Evolutionary conservation across 1,140 invertebrate genomes (phyloP).

Genomic region (Bathynomus jamesi): DNA sequence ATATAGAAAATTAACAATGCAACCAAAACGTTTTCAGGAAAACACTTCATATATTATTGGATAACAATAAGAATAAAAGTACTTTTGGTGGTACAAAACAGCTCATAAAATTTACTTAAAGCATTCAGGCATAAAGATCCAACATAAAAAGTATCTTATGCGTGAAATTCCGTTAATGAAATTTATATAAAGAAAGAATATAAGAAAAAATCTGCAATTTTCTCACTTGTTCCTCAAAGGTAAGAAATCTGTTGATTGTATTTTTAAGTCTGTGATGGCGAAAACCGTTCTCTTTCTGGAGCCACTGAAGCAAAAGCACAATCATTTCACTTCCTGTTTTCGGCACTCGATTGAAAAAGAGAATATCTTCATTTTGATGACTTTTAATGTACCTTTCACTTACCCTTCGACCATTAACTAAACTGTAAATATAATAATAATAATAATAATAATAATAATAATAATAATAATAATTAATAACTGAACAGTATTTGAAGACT

Average conservation of each 20-base stretch:
- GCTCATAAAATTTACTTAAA: no score
- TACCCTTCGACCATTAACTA: not conserved
- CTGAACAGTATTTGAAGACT: not conserved
- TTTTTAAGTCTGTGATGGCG: constrained; percentile 45
- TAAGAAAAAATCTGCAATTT: no score
- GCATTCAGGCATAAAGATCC: no score
- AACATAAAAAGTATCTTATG: no score
- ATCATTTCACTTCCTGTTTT: constrained; percentile 57
- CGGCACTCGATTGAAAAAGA: constrained; percentile 58
- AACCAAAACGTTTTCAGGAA: no score
- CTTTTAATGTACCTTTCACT: not conserved
- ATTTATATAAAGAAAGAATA: no score
- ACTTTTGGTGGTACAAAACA: no score
- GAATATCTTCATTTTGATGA: constrained; percentile 30
- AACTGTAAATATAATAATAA: not conserved
- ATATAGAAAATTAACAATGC: no score
- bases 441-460: not conserved
- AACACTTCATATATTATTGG: no score
- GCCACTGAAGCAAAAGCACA: constrained; percentile 54
- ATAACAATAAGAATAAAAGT: no score
- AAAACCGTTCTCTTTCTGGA: constrained; percentile 55
- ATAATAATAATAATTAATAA: not conserved
- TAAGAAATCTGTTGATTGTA: constrained; percentile 36
- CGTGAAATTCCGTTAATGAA: no score
- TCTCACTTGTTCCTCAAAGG: constrained; percentile 38